Evolutionary conservation across 2,113 vertebrate genomes (phyloP).

Genomic region (Charadrius vociferus): DNA sequence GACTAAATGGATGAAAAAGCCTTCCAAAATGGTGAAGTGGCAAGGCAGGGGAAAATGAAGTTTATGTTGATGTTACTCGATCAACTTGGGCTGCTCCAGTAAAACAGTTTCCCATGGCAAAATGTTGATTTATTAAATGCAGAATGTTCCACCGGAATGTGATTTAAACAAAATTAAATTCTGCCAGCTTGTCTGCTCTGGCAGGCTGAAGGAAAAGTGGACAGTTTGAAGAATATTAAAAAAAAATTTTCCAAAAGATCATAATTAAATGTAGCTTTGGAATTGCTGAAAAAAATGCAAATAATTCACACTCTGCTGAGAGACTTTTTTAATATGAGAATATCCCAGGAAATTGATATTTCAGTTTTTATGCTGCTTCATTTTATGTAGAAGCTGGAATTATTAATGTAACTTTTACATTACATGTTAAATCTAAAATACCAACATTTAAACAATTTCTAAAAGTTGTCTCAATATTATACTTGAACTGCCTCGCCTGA

Average conservation of each 20-base stretch:
- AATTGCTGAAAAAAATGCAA: constrained; percentile 23
- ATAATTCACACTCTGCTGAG: not conserved
- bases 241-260: not conserved
- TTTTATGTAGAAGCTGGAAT: not conserved
- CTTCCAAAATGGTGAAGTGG: not conserved
- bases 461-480: not conserved
- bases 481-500: not conserved
- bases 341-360: not conserved
- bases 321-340: not conserved
- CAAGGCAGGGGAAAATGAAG: not conserved
- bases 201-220: not conserved
- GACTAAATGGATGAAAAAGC: not conserved
- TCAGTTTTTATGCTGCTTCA: not conserved
- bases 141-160: not conserved
- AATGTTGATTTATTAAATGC: constrained; percentile 1
- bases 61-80: not conserved
- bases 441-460: not conserved
- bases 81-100: not conserved
- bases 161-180: constrained; percentile 12
- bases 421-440: not conserved
- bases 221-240: not conserved
- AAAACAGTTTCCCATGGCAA: not conserved
- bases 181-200: not conserved
- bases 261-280: not conserved
- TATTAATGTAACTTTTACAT: not conserved